These are phyloP conservation scores for Sciurus vulgaris DNA, from an alignment of 2,797 vertebrate species.

Conservation along the genomic window DNA sequence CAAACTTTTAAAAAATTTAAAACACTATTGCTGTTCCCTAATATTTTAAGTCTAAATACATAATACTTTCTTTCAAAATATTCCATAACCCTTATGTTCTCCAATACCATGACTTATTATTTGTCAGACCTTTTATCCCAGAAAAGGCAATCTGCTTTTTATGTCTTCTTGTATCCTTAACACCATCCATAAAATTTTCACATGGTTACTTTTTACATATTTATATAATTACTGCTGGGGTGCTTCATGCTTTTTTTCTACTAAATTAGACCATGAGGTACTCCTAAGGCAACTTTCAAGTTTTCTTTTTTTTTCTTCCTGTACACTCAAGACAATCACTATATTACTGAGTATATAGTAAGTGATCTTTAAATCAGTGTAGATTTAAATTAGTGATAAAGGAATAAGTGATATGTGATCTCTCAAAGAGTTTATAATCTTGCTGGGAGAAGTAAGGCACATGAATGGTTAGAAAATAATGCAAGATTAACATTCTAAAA, in stretches of 20 bases:
- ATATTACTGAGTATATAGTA: not conserved
- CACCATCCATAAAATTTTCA: not conserved
- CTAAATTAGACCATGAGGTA: not conserved
- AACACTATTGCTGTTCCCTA: not conserved
- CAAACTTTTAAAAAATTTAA: not conserved
- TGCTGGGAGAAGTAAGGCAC: not conserved
- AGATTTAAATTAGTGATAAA: slow-evolving; percentile 22
- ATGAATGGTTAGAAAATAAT: not conserved
- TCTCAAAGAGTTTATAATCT: slow-evolving; percentile 14
- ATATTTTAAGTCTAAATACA: not conserved
- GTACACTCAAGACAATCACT: not conserved
- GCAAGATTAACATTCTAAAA: not conserved
- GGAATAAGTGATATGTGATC: not conserved
- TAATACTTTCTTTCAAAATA: not conserved
- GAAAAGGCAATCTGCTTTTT: not conserved
- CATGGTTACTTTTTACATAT: not conserved
- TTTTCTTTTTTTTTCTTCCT: not conserved
- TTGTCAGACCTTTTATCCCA: not conserved
- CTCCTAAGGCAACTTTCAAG: not conserved
- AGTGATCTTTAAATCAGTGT: not conserved
- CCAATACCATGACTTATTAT: not conserved
- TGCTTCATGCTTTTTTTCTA: not conserved
- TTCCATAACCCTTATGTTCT: not conserved
- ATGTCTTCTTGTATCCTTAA: not conserved
- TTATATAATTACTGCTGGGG: not conserved